Percentiles rank a stretch among this genome's conserved stretches.
phyloP scores from a whole-genome alignment of 2,113 vertebrate species.

The Tringa solitaria region DNA sequence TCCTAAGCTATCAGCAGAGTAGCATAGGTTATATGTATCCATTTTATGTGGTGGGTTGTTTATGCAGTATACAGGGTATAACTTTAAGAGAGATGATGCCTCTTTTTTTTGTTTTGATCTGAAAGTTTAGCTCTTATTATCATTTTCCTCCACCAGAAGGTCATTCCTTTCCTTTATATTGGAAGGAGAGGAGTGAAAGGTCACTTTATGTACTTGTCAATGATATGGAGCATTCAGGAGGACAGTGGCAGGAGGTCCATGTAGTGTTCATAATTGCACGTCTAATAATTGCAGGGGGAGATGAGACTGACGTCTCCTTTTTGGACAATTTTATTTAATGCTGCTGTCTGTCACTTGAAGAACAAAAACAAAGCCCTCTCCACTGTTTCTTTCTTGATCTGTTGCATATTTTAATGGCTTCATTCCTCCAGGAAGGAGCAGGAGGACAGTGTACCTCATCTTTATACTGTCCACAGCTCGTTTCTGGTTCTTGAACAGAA shows the following conservation, averaged over 20 bases:
- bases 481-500: background rate
- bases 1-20: background rate
- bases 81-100: background rate
- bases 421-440: background rate
- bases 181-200: background rate
- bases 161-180: background rate
- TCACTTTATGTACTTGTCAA: rapidly evolving
- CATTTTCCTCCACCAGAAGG: background rate
- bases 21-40: background rate
- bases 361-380: background rate
- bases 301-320: background rate
- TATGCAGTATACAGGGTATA: background rate
- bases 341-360: background rate
- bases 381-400: background rate
- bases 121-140: background rate
- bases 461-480: background rate
- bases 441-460: background rate
- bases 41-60: background rate
- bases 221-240: background rate
- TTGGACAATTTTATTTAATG: background rate
- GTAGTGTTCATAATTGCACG: background rate
- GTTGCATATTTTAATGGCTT: background rate
- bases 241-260: background rate
- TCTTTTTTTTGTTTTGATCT: background rate
- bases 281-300: background rate